Evolutionary conservation across 92 coral and sea anemone genomes (phyloP), one percentile per base, ranked within the genome.

Genomic region (Muricea muricata): DNA sequence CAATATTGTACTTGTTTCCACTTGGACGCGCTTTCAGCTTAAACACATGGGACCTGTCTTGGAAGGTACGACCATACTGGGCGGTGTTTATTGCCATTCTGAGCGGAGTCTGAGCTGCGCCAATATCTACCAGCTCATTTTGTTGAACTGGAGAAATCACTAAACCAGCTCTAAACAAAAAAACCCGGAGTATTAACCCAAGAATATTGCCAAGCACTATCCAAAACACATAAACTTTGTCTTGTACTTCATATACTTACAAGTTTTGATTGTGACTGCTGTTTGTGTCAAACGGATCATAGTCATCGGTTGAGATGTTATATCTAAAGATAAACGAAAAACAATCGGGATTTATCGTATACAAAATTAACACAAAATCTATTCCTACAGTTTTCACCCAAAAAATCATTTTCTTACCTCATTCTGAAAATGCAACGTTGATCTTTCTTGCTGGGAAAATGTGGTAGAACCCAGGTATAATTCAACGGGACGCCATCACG

Each of bases 41-140:
- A 25, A 85, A 75, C 21, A 79, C 42, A 61, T 85, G 88, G 10
- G 88, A 85, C 32, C 88, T 60, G 68, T 96, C 99, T 82, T 96
- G 99, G 83, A 96, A 96, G 17, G 98, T 94, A 20, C 99, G 93
- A 0, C 99, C 99, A 86, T 79, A 96, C 73, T 96, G 99, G 5
- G 99, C 99, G 18, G 99, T 96, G 87, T 96, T 96, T 82, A 96
- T 90, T 18, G 99, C 99, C 9, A 96, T 91, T 24, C 93, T 90
- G 35, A 96, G 91, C 0, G 96, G 96, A 45, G 85, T 89, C 79
- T 89, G 87, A 17, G 86, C 79, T n/a, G 93, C 97, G 12, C 98
- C 99, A 79, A 96, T 90, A 78, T 96, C 94, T 26, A 93, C 87
- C 0, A 93, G 91, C 26, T 97, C 98, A 67, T 96, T 96, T 77